Percentiles rank a stretch among this genome's conserved stretches.
Conservation (phyloP, 2,113 vertebrate species). For the Gopherus flavomarginatus region DNA sequence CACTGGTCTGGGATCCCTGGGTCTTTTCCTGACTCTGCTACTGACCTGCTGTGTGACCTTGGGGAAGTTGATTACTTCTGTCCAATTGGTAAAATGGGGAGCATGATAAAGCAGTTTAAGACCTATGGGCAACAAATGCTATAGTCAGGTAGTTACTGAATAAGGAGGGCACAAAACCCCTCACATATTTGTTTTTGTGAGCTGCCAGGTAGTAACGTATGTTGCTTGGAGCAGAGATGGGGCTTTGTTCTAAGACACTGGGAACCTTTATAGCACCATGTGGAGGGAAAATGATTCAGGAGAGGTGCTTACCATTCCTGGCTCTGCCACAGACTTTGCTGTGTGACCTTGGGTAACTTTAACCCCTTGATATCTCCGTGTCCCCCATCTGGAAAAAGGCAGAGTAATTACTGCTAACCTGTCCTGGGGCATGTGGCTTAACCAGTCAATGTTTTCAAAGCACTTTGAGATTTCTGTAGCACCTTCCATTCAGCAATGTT, state of each 20-base stretch:
- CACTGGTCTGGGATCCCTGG: accelerated
- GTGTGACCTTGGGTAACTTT: neutral
- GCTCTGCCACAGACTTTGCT: neutral
- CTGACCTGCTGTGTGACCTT: neutral
- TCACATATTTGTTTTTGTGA: neutral
- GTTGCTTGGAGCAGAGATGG: neutral
- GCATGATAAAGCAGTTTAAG: neutral
- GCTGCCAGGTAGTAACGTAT: neutral
- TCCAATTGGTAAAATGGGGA: neutral
- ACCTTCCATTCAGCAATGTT: too few species aligned
- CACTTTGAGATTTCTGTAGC: neutral
- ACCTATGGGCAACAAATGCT: neutral
- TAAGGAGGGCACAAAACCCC: neutral
- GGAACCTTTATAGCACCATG: neutral
- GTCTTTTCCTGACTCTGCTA: neutral
- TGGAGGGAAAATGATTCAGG: neutral
- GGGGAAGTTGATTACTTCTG: neutral
- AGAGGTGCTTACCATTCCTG: neutral
- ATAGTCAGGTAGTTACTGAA: neutral
- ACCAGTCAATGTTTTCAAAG: neutral
- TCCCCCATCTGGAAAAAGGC: neutral
- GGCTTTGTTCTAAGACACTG: neutral
- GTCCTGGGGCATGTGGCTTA: neutral
- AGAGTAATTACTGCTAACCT: neutral
- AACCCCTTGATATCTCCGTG: neutral